phyloP scores from a whole-genome alignment of 2,113 vertebrate genomes.

The Stigmatopora nigra region DNA sequence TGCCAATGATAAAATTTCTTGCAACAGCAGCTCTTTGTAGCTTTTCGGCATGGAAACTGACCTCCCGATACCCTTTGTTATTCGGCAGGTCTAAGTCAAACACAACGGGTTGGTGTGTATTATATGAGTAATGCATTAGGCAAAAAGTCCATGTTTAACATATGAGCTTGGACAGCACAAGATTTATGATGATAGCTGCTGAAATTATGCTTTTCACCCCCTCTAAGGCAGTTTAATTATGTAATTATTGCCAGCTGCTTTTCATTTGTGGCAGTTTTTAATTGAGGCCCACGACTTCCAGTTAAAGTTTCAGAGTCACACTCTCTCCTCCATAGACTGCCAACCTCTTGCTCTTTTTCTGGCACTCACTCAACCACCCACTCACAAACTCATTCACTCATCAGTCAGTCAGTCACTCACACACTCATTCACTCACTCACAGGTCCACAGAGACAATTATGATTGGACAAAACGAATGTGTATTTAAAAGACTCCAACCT shows the following conservation, averaged over 20 bases:
- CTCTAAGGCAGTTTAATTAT: constrained; percentile 93
- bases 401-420: neutral
- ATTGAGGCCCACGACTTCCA: constrained; percentile 78
- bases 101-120: constrained; percentile 89
- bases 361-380: no score
- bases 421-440: no score
- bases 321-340: constrained; percentile 12
- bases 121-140: constrained; percentile 89
- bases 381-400: no score
- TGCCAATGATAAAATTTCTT: constrained; percentile 6
- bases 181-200: constrained; percentile 94
- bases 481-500: constrained; percentile 63
- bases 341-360: neutral
- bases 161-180: constrained; percentile 87
- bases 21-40: constrained; percentile 38
- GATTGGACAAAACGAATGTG: constrained; percentile 72
- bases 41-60: constrained; percentile 21
- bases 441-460: constrained; percentile 31
- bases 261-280: constrained; percentile 81
- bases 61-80: constrained; percentile 75
- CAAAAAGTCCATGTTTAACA: constrained; percentile 78
- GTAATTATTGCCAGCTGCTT: constrained; percentile 98
- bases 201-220: constrained; percentile 93
- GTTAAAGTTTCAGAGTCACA: constrained; percentile 70
- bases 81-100: constrained; percentile 84